phyloP scores from a whole-genome alignment of 2,888 invertebrate genomes.

The Poecilus cupreus region DNA sequence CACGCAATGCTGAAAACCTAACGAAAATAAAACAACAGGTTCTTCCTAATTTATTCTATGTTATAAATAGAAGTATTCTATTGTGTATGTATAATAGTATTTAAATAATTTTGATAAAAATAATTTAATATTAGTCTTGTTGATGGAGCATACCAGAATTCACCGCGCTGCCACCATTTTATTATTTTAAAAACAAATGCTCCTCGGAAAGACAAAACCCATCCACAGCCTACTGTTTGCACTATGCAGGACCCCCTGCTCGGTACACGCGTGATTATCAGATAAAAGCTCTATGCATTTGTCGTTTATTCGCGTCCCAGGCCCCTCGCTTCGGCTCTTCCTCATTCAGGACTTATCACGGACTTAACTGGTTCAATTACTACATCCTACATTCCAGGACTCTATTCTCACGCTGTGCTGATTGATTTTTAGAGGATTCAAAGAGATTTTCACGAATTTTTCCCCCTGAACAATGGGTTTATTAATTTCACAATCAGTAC shows the following conservation, averaged over 20 bases:
- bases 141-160: too few species aligned
- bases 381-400: slow-evolving; percentile 53
- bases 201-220: background rate
- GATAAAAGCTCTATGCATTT: slow-evolving; percentile 55
- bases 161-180: too few species aligned
- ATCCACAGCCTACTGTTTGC: background rate
- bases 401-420: slow-evolving; percentile 44
- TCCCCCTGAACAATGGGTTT: too few species aligned
- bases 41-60: too few species aligned
- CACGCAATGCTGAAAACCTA: background rate
- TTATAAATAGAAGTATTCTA: too few species aligned
- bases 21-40: background rate
- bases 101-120: too few species aligned
- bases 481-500: background rate
- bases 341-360: slow-evolving; percentile 55
- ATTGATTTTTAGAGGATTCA: background rate
- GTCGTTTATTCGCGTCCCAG: slow-evolving; percentile 45
- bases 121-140: too few species aligned
- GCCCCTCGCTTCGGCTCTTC: slow-evolving; percentile 27
- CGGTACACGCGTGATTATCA: slow-evolving; percentile 40
- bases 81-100: too few species aligned
- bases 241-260: slow-evolving; percentile 31
- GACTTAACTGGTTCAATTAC: slow-evolving; percentile 55
- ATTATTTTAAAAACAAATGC: too few species aligned
- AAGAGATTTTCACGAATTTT: background rate